Evolutionary conservation across 2,888 invertebrate genomes (phyloP), one percentile per base, ranked within the genome.

Genomic region (Himalopsyche japonica): DNA sequence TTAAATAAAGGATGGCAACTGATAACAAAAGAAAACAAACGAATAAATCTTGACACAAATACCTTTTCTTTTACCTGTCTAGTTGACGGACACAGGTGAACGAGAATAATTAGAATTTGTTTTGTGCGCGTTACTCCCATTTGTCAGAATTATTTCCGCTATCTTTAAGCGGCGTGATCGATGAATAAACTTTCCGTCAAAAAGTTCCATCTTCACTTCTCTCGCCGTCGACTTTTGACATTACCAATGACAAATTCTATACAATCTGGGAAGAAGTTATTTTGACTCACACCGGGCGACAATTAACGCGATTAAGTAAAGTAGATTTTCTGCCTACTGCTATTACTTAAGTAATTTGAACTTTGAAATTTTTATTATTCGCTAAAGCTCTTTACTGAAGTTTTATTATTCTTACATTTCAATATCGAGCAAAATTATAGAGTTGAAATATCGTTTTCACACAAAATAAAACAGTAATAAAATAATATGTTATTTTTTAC

Each of bases 91-190:
- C 70, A 70, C 70, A 70, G 70, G 70, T 70, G 70, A 70, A 15
- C 24, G 27, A 70, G 70, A 70, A 70, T 83, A 83, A 83, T 83
- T 83, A 83, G 70, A 79, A 83, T 83, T 83, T 83, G 80, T 83
- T 83, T 83, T 83, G 78, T 70, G 49, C 47, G 70, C 79, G 49
- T 47, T 78, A 64, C 49, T 77, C 57, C 76, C 83, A 80, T 83
- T 83, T 80, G 80, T 83, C 83, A 83, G 78, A 80, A 79, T 83
- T 83, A 83, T 47, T 70, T 70, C 79, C 83, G 79, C 80, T 79
- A 83, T 83, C 79, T 83, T 79, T 64, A 79, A 83, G 79, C 37
- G 30, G 49, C 80, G 79, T 76, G 64, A 79, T 78, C 70, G 70
- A 70, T 70, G 70, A 70, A 70, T 10, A 70, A 70, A 70, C 70